Evolutionary conservation across 2,797 vertebrate species (phyloP).

Genomic region (Decapterus maruadsi): DNA sequence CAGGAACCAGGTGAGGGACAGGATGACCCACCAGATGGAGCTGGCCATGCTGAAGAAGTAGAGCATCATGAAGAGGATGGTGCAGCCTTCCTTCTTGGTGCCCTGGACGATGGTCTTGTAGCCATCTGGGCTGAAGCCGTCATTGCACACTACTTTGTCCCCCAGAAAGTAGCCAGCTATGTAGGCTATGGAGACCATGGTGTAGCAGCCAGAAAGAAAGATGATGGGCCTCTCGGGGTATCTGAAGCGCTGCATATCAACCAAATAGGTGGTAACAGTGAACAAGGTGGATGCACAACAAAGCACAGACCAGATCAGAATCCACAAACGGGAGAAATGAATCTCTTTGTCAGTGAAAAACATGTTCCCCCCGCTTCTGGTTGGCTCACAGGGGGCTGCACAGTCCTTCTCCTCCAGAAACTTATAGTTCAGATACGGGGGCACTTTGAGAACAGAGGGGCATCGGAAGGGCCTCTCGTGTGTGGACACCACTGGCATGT

Average conservation of each 20-base stretch:
- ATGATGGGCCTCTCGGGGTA: conserved; percentile 97
- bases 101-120: conserved; percentile 96
- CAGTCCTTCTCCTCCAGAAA: conserved; percentile 94
- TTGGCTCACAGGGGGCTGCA: conserved; percentile 93
- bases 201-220: conserved; percentile 97
- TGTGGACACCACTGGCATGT: conserved; percentile 80
- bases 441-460: conserved; percentile 91
- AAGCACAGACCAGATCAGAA: conserved; percentile 95
- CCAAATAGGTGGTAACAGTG: conserved; percentile 95
- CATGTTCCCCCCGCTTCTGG: conserved; percentile 90
- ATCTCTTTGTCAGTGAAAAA: conserved; percentile 96
- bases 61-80: conserved; percentile 99
- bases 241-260: conserved; percentile 98
- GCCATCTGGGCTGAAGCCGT: conserved; percentile 89
- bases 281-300: conserved; percentile 97
- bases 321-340: conserved; percentile 94
- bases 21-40: conserved; percentile 99
- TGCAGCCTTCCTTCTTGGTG: conserved; percentile 98
- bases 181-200: conserved; percentile 96
- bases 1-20: conserved; percentile 98
- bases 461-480: conserved; percentile 90
- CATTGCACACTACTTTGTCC: conserved; percentile 94
- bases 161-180: conserved; percentile 94
- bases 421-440: conserved; percentile 93
- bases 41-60: conserved; percentile 99